Percentiles rank a stretch among this genome's conserved stretches.
Evolutionary conservation across 2,888 invertebrate species (phyloP).

Genomic region (Syritta pipiens): DNA sequence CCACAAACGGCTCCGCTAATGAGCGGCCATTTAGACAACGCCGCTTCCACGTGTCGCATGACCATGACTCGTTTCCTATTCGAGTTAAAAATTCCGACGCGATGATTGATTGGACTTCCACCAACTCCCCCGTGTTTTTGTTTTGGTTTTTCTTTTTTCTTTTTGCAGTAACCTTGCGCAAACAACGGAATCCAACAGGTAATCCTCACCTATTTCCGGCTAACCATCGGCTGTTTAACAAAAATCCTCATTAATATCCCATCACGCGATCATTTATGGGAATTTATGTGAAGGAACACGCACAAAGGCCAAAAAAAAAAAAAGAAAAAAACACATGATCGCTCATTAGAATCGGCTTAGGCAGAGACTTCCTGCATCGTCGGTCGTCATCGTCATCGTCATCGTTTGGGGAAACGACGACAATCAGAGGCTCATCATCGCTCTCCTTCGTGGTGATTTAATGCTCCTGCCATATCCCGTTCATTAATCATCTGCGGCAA

Average conservation of each 20-base stretch:
- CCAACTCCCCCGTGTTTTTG: not conserved
- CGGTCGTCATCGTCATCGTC: no score
- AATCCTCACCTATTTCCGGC: conserved; percentile 58
- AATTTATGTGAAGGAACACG: conserved; percentile 42
- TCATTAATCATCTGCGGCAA: conserved; percentile 61
- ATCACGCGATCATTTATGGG: conserved; percentile 61
- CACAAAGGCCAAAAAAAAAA: not conserved
- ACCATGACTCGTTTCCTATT: conserved; percentile 19
- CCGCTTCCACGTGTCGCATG: not conserved
- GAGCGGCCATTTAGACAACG: no score
- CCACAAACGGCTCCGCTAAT: no score
- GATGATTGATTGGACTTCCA: conserved; percentile 32
- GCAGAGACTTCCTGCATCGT: conserved; percentile 42
- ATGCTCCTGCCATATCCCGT: conserved; percentile 19
- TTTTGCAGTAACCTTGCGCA: conserved; percentile 12
- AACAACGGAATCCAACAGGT: conserved; percentile 38
- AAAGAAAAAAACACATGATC: conserved; percentile 32
- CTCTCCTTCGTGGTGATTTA: conserved; percentile 35
- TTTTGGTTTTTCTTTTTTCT: no score
- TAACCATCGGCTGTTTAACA: conserved; percentile 3
- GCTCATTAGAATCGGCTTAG: conserved; percentile 60
- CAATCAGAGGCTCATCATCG: no score
- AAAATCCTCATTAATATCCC: conserved; percentile 60
- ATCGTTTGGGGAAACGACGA: no score
- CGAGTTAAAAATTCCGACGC: not conserved